phyloP scores from a whole-genome alignment of 2,888 invertebrate species.

The Cartodere bifasciata region DNA sequence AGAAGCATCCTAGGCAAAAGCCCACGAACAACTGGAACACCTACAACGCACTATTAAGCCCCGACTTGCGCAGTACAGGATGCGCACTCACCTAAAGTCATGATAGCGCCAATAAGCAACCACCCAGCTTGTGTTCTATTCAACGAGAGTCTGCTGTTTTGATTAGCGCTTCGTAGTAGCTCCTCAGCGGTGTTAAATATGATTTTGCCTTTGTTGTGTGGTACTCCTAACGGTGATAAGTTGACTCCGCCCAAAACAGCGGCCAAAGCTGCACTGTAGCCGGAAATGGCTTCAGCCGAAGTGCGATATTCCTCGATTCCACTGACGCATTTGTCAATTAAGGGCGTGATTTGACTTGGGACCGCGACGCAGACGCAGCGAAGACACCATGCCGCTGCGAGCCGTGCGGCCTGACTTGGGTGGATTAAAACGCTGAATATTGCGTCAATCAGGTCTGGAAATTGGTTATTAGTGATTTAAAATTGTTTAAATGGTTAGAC shows the following conservation, averaged over 20 bases:
- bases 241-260: slow-evolving; percentile 87
- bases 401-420: slow-evolving; percentile 83
- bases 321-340: slow-evolving; percentile 81
- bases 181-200: slow-evolving; percentile 97
- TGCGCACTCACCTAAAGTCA: slow-evolving; percentile 64
- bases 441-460: slow-evolving; percentile 58
- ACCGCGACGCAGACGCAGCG: slow-evolving; percentile 86
- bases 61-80: too few species aligned
- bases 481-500: slow-evolving; percentile 6
- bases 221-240: slow-evolving; percentile 83
- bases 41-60: slow-evolving; percentile 32
- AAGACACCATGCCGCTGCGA: slow-evolving; percentile 91
- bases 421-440: slow-evolving; percentile 78
- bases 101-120: slow-evolving; percentile 92
- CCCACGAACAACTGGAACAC: slow-evolving; percentile 84
- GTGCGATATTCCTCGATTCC: slow-evolving; percentile 81
- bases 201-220: slow-evolving; percentile 93
- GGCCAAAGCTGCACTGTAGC: slow-evolving; percentile 88
- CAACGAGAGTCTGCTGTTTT: slow-evolving; percentile 88
- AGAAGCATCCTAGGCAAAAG: slow-evolving; percentile 86
- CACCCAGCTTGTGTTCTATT: slow-evolving; percentile 96
- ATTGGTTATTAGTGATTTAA: slow-evolving; percentile 11
- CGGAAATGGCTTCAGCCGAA: slow-evolving; percentile 76
- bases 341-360: slow-evolving; percentile 86
- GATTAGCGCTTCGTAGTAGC: slow-evolving; percentile 86